Evolutionary conservation across 2,888 invertebrate species (phyloP).

Genomic region (Polyploca ridens): DNA sequence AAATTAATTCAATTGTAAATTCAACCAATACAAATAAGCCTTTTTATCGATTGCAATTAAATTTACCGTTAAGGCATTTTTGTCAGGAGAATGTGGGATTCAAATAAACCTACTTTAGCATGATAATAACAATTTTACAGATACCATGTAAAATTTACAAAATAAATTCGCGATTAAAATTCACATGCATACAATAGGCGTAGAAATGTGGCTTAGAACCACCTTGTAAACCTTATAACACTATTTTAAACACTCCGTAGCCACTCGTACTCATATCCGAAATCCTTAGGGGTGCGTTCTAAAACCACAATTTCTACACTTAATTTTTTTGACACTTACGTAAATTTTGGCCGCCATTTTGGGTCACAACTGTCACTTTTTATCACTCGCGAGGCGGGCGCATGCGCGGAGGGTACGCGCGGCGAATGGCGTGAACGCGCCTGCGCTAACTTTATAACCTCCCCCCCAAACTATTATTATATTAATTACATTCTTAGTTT

Average conservation of each 20-base stretch:
- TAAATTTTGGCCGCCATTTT: constrained; percentile 81
- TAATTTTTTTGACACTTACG: constrained; percentile 76
- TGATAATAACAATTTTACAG: background rate
- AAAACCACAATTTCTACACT: constrained; percentile 74
- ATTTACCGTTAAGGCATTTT: background rate
- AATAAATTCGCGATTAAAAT: constrained; percentile 25
- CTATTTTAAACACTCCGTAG: constrained; percentile 28
- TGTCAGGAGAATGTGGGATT: background rate
- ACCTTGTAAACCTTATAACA: constrained; percentile 44
- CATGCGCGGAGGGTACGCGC: constrained; percentile 75
- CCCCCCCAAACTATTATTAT: constrained; percentile 77
- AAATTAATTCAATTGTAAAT: background rate
- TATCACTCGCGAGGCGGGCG: constrained; percentile 74
- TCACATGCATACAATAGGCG: constrained; percentile 61
- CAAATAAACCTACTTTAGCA: background rate
- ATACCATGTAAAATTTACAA: constrained; percentile 19
- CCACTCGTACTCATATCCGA: constrained; percentile 34
- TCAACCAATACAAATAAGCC: background rate
- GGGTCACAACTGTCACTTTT: constrained; percentile 65
- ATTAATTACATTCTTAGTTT: constrained; percentile 79
- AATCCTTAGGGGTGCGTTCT: constrained; percentile 66
- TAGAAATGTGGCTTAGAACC: constrained; percentile 78
- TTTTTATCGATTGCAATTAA: background rate
- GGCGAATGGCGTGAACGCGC: constrained; percentile 70
- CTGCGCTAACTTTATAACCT: constrained; percentile 69